These are phyloP conservation scores for Sebastes schlegelii DNA, from an alignment of 2,113 vertebrate species.

Conservation along the genomic window DNA sequence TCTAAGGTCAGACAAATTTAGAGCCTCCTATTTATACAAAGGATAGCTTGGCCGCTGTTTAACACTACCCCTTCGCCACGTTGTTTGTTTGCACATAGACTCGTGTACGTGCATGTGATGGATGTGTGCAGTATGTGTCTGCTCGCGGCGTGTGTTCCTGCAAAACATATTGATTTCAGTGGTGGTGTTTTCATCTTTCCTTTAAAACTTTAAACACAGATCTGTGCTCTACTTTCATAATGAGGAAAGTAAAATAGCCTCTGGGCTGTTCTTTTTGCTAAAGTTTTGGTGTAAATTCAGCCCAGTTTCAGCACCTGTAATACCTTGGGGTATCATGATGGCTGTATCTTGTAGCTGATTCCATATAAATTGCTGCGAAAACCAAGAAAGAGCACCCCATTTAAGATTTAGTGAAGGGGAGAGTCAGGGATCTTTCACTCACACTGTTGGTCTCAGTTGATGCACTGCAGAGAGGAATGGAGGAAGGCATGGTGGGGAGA, in stretches of 20 bases:
- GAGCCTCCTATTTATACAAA: slow-evolving; percentile 49
- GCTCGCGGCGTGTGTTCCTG: neutral
- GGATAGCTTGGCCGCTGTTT: slow-evolving; percentile 23
- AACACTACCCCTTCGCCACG: slow-evolving; percentile 13
- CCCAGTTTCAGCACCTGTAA: neutral
- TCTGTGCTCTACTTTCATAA: neutral
- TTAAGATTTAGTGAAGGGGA: slow-evolving; percentile 62
- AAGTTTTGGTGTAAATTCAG: neutral
- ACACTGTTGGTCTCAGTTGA: slow-evolving; percentile 55
- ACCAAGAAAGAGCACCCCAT: slow-evolving; percentile 44
- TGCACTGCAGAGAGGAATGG: slow-evolving; percentile 64
- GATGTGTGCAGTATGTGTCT: neutral
- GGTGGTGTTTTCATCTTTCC: neutral
- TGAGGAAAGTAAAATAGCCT: neutral
- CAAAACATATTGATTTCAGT: slow-evolving; percentile 8
- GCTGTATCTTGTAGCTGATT: neutral
- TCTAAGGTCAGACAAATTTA: slow-evolving; percentile 74
- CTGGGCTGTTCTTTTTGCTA: neutral
- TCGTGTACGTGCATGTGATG: neutral
- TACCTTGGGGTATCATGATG: neutral
- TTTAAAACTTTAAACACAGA: neutral
- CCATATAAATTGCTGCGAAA: slow-evolving; percentile 8
- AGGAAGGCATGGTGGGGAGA: slow-evolving; percentile 48
- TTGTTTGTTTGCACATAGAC: slow-evolving; percentile 2
- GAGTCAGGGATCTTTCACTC: slow-evolving; percentile 47